A percentile compares a stretch with the other conserved stretches of the same genome.
These are phyloP conservation scores for Sesia apiformis DNA, from an alignment of 2,888 invertebrate species.

Conservation along the genomic window DNA sequence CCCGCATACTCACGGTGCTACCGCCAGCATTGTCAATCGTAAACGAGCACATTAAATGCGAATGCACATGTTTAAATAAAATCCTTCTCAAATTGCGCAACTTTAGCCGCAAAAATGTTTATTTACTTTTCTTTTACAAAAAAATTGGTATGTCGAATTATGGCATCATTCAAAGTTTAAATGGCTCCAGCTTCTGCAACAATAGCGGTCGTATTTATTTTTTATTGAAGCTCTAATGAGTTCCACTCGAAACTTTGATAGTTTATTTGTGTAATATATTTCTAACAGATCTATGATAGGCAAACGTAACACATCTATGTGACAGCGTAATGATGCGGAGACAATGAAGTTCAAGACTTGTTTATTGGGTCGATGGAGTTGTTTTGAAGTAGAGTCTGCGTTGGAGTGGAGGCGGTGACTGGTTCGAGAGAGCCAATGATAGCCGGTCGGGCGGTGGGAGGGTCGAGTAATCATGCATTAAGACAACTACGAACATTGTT, in stretches of 20 bases:
- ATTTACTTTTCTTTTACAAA: too few species aligned
- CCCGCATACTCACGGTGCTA: slow-evolving; percentile 9
- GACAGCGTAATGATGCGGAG: slow-evolving; percentile 58
- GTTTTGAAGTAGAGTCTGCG: slow-evolving; percentile 63
- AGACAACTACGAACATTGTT: slow-evolving; percentile 35
- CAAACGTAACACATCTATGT: slow-evolving; percentile 43
- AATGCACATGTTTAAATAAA: neutral
- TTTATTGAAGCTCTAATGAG: slow-evolving; percentile 27
- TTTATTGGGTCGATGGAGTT: slow-evolving; percentile 69
- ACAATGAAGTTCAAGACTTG: slow-evolving; percentile 69
- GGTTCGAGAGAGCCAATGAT: slow-evolving; percentile 52
- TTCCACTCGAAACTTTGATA: slow-evolving; percentile 12
- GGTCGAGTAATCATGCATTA: slow-evolving; percentile 62
- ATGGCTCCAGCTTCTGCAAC: too few species aligned
- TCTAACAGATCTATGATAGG: slow-evolving; percentile 54
- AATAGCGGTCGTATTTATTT: too few species aligned
- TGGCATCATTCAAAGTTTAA: too few species aligned
- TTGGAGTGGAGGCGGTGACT: slow-evolving; percentile 66
- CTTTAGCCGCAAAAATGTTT: too few species aligned
- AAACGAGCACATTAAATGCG: slow-evolving; percentile 6
- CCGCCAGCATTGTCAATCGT: slow-evolving; percentile 9
- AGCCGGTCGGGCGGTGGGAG: slow-evolving; percentile 55
- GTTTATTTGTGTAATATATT: slow-evolving; percentile 34
- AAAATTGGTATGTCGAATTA: too few species aligned
- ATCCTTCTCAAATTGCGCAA: too few species aligned